Conservation (phyloP, 2,797 vertebrate genomes). For the Acestrorhynchus altus region DNA sequence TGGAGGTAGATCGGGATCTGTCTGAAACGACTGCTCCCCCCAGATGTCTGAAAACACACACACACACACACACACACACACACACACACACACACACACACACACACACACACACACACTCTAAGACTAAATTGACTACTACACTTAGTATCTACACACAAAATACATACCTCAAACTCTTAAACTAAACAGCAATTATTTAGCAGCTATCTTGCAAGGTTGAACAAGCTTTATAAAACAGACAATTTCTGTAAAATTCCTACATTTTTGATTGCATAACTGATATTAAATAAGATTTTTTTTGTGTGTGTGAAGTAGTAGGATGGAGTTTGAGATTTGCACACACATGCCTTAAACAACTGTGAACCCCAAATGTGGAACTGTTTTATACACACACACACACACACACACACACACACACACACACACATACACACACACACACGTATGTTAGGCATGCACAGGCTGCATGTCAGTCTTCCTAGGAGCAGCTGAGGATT, state of each 20-base stretch:
- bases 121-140: too few relatives aligned
- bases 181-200: too few relatives aligned
- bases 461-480: conserved; percentile 36
- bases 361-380: not conserved
- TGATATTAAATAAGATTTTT: too few relatives aligned
- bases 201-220: too few relatives aligned
- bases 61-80: conserved; percentile 13
- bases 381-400: not conserved
- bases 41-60: conserved; percentile 85
- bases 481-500: conserved; percentile 47
- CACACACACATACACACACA: conserved; percentile 13
- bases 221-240: too few relatives aligned
- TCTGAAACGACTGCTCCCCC: conserved; percentile 94
- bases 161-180: too few relatives aligned
- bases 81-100: not conserved
- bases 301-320: too few relatives aligned
- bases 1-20: conserved; percentile 93
- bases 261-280: too few relatives aligned
- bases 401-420: conserved; percentile 11
- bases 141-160: too few relatives aligned
- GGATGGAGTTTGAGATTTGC: too few relatives aligned
- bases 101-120: too few relatives aligned
- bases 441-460: not conserved
- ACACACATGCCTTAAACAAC: conserved; percentile 1
- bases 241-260: too few relatives aligned